A percentile compares a stretch with the other conserved stretches of the same genome.
phyloP scores from a whole-genome alignment of 2,113 vertebrate species.

The Suncus etruscus region DNA sequence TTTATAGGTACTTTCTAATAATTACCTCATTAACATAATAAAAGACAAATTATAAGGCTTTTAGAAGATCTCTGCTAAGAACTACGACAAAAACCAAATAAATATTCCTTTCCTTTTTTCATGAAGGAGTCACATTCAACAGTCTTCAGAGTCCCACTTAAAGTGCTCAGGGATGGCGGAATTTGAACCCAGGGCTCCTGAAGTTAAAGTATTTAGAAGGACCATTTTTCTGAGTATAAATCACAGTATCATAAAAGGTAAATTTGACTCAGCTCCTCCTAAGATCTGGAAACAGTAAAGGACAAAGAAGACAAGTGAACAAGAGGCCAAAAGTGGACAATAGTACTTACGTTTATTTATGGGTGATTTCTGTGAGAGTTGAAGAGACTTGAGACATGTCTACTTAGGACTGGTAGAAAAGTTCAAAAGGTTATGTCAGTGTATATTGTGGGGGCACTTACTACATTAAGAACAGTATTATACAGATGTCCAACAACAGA shows the following conservation, averaged over 20 bases:
- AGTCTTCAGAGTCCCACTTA: too few species aligned
- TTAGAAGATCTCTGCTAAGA: neutral
- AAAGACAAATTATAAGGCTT: constrained; percentile 27
- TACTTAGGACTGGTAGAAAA: neutral
- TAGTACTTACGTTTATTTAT: neutral
- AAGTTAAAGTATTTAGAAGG: too few species aligned
- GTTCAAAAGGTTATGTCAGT: neutral
- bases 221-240: neutral
- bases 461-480: neutral
- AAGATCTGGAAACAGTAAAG: neutral
- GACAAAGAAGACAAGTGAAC: neutral
- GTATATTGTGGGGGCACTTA: neutral
- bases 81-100: neutral
- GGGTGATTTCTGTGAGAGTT: neutral
- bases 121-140: too few species aligned
- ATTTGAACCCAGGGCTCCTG: too few species aligned
- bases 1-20: neutral
- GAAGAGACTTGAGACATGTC: neutral
- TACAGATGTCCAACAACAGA: too few species aligned
- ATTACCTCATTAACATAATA: constrained; percentile 21
- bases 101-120: neutral
- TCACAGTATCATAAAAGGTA: neutral
- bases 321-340: neutral
- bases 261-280: constrained; percentile 2
- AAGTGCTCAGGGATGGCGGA: too few species aligned